Conservation (phyloP, 2,797 vertebrate genomes). For the Neosilurus hyrtlii region DNA sequence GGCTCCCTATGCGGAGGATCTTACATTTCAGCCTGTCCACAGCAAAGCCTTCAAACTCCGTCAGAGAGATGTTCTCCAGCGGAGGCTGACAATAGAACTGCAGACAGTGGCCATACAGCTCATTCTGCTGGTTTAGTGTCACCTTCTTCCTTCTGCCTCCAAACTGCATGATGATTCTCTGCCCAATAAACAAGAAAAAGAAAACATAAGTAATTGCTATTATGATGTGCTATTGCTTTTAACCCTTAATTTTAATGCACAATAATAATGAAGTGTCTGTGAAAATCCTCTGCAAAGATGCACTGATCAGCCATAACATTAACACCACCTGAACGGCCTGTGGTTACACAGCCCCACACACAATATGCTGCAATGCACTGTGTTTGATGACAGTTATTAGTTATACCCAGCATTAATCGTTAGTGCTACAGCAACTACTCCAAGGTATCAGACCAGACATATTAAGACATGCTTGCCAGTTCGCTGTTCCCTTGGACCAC, state of each 20-base stretch:
- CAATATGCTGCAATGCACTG: too few species aligned
- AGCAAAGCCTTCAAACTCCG: slow-evolving; percentile 89
- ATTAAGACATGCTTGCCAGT: too few species aligned
- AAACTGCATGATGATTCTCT: slow-evolving; percentile 65
- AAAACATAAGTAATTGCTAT: background rate
- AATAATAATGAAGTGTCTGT: too few species aligned
- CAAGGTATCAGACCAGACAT: too few species aligned
- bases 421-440: too few species aligned
- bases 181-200: background rate
- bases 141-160: slow-evolving; percentile 53
- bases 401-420: too few species aligned
- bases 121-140: slow-evolving; percentile 57
- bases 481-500: too few species aligned
- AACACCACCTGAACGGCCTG: too few species aligned
- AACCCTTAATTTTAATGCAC: background rate
- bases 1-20: slow-evolving; percentile 11
- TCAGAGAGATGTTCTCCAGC: slow-evolving; percentile 84
- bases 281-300: too few species aligned
- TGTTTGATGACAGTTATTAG: too few species aligned
- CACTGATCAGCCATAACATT: too few species aligned
- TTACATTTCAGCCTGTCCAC: slow-evolving; percentile 88
- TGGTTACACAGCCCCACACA: too few species aligned
- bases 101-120: slow-evolving; percentile 79
- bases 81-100: slow-evolving; percentile 91
- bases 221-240: background rate